A percentile compares a stretch with the other conserved stretches of the same genome.
Conservation (phyloP, 2,113 vertebrate genomes). For the Macquaria australasica region DNA sequence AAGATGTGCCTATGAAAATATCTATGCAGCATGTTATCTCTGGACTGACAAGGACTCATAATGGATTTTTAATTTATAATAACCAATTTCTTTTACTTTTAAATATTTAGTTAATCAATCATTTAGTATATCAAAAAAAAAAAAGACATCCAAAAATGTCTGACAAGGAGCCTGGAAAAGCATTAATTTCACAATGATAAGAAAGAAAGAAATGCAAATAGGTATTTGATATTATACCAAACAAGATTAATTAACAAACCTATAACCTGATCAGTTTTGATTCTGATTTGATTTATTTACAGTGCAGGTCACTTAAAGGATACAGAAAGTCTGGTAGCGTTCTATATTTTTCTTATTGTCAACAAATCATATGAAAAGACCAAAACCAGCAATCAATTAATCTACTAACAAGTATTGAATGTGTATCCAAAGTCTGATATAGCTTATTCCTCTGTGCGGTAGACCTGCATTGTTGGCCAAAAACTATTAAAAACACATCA, state of each 20-base stretch:
- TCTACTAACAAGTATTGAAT: background rate
- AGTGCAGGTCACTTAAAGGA: too few species aligned
- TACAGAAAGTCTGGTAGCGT: background rate
- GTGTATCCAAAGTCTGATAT: background rate
- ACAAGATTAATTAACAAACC: background rate
- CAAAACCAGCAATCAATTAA: background rate
- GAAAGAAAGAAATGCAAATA: background rate
- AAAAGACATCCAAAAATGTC: background rate
- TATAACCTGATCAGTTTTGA: background rate
- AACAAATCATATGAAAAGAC: background rate
- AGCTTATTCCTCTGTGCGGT: background rate
- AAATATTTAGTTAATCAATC: background rate
- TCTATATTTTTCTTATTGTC: background rate
- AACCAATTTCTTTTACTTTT: too few species aligned
- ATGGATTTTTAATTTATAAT: too few species aligned
- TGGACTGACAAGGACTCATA: background rate
- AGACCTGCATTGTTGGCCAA: background rate
- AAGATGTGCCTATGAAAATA: slow-evolving; percentile 4
- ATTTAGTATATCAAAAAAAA: background rate
- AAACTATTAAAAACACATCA: background rate
- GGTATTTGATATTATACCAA: background rate
- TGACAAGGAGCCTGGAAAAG: background rate
- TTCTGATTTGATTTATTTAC: background rate
- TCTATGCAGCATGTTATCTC: background rate
- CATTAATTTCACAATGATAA: background rate